These are phyloP conservation scores for Micrasema minimum DNA, from an alignment of 1,140 invertebrate genomes.

Conservation along the genomic window DNA sequence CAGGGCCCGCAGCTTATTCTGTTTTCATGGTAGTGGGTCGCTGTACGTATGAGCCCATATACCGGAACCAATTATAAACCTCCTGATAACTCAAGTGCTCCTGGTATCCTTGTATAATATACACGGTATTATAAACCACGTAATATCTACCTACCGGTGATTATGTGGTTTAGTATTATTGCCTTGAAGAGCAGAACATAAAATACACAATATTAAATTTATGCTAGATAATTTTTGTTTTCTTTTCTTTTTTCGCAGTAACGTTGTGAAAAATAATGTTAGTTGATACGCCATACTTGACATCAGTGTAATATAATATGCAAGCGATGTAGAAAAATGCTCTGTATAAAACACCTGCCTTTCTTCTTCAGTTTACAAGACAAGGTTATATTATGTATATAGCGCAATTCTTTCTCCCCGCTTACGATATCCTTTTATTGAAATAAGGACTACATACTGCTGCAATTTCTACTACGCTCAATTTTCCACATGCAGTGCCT, in stretches of 20 bases:
- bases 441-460: not conserved
- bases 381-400: constrained; percentile 11
- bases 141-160: not conserved
- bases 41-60: constrained; percentile 26
- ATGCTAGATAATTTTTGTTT: too few relatives aligned
- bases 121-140: constrained; percentile 17
- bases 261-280: too few relatives aligned
- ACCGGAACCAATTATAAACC: constrained; percentile 25
- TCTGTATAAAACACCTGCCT: not conserved
- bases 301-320: not conserved
- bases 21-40: constrained; percentile 16
- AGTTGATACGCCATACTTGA: too few relatives aligned
- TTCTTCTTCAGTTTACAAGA: not conserved
- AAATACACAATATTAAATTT: too few relatives aligned
- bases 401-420: constrained; percentile 4
- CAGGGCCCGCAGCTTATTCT: constrained; percentile 12
- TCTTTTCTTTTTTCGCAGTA: too few relatives aligned
- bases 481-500: not conserved
- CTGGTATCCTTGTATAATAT: constrained; percentile 8
- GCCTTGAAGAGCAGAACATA: not conserved
- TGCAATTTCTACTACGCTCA: not conserved
- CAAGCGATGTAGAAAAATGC: too few relatives aligned
- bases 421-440: constrained; percentile 18
- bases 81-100: constrained; percentile 30
- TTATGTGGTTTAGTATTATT: constrained; percentile 13